Evolutionary conservation across 1,140 invertebrate genomes (phyloP), one percentile per base, ranked within the genome.

Genomic region (Palaemon carinicauda): DNA sequence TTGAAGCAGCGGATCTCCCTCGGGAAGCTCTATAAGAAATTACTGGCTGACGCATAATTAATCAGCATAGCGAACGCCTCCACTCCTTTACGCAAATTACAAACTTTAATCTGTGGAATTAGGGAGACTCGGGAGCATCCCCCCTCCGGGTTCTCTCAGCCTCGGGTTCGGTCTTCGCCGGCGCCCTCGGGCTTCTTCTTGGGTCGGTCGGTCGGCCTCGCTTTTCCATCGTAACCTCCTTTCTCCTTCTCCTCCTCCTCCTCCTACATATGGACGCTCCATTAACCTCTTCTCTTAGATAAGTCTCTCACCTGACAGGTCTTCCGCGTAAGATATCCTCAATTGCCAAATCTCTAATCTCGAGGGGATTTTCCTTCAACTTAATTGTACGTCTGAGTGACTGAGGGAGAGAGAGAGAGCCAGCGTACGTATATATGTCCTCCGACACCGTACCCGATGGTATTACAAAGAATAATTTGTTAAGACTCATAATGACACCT

Each of bases 21-120:
- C 33, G 83, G 78, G 83, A 86, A 51, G 54, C 31, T 51, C 83
- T 31, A 56, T 75, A 86, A 86, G 83, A 86, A 86, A 86, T 86
- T 86, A 86, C 83, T 86, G 77, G 83, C 79, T 86, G 83, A 86
- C 83, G 83, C 83, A 80, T 79, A 86, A 86, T 86, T 86, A 86
- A 86, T 86, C 83, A 86, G 54, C 27, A 65, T 41, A 60, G 27
- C 31, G 74, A 29, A 21, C 10, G 60, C 60, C 12, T 29, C 29
- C n/a, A 24, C 80, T 79, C 83, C 77, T 80, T 86, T 79, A 80
- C 83, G 80, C 83, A 86, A 86, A 86, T 86, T 86, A 86, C 83
- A 86, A 73, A 80, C 75, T 86, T 53, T 86, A 86, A 86, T 86
- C 83, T 86, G 33, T 54, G 83, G 83, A 86, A 86, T 86, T 86